Percentiles rank a stretch among this genome's conserved stretches.
Evolutionary conservation across 92 coral and sea anemone species (phyloP).

Genomic region (Porites rus): DNA sequence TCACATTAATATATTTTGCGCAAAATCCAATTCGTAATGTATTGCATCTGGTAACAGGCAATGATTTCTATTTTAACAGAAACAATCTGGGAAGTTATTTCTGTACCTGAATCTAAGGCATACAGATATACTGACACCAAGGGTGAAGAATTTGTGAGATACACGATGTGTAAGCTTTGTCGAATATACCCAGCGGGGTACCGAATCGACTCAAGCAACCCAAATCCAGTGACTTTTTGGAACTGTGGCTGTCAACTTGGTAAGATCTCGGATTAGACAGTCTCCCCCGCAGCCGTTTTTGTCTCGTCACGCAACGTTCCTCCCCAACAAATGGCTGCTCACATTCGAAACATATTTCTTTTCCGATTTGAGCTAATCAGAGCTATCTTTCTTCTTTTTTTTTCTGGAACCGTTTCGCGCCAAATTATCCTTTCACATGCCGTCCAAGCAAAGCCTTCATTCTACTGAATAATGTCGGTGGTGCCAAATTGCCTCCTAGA

Average conservation of each 20-base stretch:
- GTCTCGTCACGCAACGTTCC: too few species aligned
- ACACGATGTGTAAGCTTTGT: constrained; percentile 80
- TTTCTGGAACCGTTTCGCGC: too few species aligned
- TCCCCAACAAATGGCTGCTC: too few species aligned
- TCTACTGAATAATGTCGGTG: too few species aligned
- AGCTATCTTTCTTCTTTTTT: too few species aligned
- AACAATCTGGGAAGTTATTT: constrained; percentile 67
- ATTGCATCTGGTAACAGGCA: background rate
- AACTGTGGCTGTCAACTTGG: constrained; percentile 92
- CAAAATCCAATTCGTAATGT: background rate
- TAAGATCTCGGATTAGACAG: background rate
- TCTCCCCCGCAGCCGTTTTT: background rate
- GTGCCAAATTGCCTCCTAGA: too few species aligned
- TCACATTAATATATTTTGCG: background rate
- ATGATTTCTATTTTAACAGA: constrained; percentile 35
- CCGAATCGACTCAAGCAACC: constrained; percentile 90
- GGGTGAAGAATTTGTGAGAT: constrained; percentile 80
- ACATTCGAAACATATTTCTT: too few species aligned
- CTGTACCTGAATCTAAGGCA: constrained; percentile 84
- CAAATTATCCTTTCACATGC: too few species aligned
- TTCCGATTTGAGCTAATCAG: too few species aligned
- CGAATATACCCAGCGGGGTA: constrained; percentile 89
- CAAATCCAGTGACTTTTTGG: constrained; percentile 89
- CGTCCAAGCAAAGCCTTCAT: too few species aligned
- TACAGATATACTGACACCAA: constrained; percentile 78